These are phyloP conservation scores for Zaprionus kolodkinae DNA, from an alignment of 1,140 invertebrate species.

Conservation along the genomic window DNA sequence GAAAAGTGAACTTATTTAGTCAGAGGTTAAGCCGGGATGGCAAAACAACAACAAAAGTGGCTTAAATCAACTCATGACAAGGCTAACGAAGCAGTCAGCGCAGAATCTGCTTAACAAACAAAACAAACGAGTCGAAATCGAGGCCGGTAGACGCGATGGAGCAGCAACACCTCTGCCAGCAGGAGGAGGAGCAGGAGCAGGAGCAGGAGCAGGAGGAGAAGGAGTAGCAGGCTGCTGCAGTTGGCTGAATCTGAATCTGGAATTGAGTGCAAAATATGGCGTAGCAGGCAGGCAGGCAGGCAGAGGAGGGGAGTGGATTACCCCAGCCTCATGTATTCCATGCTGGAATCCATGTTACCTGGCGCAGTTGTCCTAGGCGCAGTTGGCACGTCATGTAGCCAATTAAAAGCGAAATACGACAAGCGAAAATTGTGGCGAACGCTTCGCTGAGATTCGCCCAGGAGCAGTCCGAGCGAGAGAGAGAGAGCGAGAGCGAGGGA, in stretches of 20 bases:
- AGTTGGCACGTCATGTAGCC: conserved; percentile 79
- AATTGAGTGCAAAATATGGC: conserved; percentile 81
- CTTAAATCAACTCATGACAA: conserved; percentile 79
- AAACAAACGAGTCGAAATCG: conserved; percentile 61
- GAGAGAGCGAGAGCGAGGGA: not conserved
- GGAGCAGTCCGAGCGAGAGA: conserved; percentile 46
- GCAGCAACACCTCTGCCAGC: conserved; percentile 62
- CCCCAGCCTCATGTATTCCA: conserved; percentile 57
- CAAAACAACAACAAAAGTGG: conserved; percentile 60
- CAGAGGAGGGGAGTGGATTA: not conserved
- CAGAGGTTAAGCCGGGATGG: not conserved
- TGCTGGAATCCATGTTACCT: conserved; percentile 75
- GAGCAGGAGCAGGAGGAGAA: conserved; percentile 7
- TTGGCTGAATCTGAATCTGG: conserved; percentile 56
- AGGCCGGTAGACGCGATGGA: conserved; percentile 12
- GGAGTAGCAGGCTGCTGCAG: conserved; percentile 29
- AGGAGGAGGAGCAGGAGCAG: conserved; percentile 19
- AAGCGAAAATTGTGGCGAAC: conserved; percentile 58
- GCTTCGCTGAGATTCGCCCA: conserved; percentile 39
- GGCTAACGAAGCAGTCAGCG: conserved; percentile 78
- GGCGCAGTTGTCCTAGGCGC: conserved; percentile 62
- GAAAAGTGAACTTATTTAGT: conserved; percentile 21
- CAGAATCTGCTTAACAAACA: conserved; percentile 57
- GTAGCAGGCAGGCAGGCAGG: conserved; percentile 29
- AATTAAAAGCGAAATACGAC: conserved; percentile 82